Base-by-base conservation (phyloP, 2,113 vertebrate species). In the Psittacara wagleri region DNA sequence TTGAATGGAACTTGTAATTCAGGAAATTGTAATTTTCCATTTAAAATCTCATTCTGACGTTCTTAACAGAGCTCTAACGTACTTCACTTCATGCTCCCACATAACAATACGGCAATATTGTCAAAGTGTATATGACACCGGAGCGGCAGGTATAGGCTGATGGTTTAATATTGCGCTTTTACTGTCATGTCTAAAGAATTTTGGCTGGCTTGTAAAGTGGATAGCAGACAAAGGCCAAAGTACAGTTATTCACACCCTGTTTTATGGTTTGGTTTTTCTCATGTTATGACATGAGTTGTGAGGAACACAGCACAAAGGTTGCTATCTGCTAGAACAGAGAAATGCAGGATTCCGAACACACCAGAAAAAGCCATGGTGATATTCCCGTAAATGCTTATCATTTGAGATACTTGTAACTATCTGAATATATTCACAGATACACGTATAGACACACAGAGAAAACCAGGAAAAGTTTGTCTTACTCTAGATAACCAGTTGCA, bases 231-330 rank as follows among this genome's bases (percentile, higher is more conserved):
- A 57, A 86, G 83, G 75, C 61, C 81, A 77, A 90, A 94, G 84
- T 83, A 92, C 72, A 83, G 61, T 84, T 86, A 91, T 72, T 97
- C 96, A 96, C 86, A 83, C 87, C 69, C 92, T 88, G 57, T 81
- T 96, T 96, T 95, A 96, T 59, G 77, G 68, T 54, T 96, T 94
- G 81, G 37, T 80, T 91, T 94, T 84, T 83, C 79, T 94, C 89
- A 35, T 88, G 92, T 95, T 95, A 86, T 62, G 89, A 92, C 91
- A 90, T 7, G 64, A 95, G 84, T 62, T 54, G 74, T 8, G 63
- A 79, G 73, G 51, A 96, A 62, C 44, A 83, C 11, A 6, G 84
- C 72, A 90, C 76, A 94, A 85, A 91, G 74, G 41, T 48, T 92
- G 83, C 63, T 66, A 35, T 52, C 51, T 82, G 62, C 66, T 68